A percentile compares a stretch with the other conserved stretches of the same genome.
phyloP scores from a whole-genome alignment of 2,888 invertebrate genomes.

The Calliphora vomitoria region DNA sequence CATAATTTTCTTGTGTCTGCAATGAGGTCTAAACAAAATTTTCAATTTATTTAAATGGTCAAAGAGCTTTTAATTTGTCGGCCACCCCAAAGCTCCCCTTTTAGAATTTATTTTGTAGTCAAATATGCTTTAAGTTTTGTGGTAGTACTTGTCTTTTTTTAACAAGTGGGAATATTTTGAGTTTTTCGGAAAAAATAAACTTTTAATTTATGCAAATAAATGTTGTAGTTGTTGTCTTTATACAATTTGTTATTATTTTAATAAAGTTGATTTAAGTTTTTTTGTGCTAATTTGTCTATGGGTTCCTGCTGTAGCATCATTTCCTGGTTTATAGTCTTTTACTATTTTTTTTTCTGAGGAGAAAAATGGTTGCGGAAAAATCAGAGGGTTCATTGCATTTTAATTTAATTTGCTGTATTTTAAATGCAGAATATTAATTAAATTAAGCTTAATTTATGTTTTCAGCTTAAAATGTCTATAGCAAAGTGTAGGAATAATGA shows the following conservation, averaged over 20 bases:
- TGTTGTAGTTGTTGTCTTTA: slow-evolving; percentile 55
- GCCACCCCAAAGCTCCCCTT: slow-evolving; percentile 16
- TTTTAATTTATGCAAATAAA: slow-evolving; percentile 72
- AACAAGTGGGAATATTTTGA: slow-evolving; percentile 47
- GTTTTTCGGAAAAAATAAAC: slow-evolving; percentile 37
- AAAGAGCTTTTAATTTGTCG: slow-evolving; percentile 61
- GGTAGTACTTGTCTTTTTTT: slow-evolving; percentile 29
- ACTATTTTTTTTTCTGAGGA: not conserved
- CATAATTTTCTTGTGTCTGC: slow-evolving; percentile 29
- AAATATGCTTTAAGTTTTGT: slow-evolving; percentile 16
- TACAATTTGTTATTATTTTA: slow-evolving; percentile 61
- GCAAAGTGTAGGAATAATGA: slow-evolving; percentile 32
- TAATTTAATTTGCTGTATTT: slow-evolving; percentile 56
- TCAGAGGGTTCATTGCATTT: slow-evolving; percentile 52
- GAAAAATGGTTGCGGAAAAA: not conserved
- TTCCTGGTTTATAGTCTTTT: not conserved
- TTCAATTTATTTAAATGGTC: slow-evolving; percentile 65
- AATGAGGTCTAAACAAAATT: slow-evolving; percentile 36
- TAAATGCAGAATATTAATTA: slow-evolving; percentile 65
- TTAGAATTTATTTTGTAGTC: not conserved
- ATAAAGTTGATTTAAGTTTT: slow-evolving; percentile 59
- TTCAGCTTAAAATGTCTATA: slow-evolving; percentile 45
- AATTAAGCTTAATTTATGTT: slow-evolving; percentile 53
- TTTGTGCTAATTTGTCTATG: slow-evolving; percentile 17
- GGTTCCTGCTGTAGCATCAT: not conserved